Percentiles rank a stretch among this genome's conserved stretches.
Evolutionary conservation across 2,888 invertebrate genomes (phyloP).

Genomic region (Hyles lineata): DNA sequence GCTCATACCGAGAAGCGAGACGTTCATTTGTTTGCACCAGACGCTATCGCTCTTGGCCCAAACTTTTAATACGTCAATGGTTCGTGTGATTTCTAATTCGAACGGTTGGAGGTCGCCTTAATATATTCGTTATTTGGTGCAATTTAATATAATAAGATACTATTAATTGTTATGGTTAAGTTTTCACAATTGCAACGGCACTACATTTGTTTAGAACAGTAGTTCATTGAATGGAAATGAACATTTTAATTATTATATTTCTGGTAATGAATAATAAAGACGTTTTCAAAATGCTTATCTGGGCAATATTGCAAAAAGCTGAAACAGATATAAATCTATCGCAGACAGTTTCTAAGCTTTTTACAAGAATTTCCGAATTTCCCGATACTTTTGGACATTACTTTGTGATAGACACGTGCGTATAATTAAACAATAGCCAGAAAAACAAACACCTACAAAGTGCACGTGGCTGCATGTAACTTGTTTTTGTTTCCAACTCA

Average conservation of each 20-base stretch:
- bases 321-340: too few relatives aligned
- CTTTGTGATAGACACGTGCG: neutral
- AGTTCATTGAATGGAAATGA: too few relatives aligned
- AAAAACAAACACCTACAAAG: slow-evolving; percentile 10
- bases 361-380: too few relatives aligned
- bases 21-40: neutral
- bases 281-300: too few relatives aligned
- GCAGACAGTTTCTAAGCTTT: too few relatives aligned
- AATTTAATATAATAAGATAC: too few relatives aligned
- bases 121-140: neutral
- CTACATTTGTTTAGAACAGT: too few relatives aligned
- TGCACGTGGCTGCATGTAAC: slow-evolving; percentile 24
- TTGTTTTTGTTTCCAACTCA: slow-evolving; percentile 27
- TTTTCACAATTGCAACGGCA: too few relatives aligned
- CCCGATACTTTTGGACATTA: neutral
- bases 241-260: too few relatives aligned
- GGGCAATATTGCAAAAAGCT: too few relatives aligned
- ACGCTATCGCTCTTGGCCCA: neutral
- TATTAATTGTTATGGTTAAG: too few relatives aligned
- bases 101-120: neutral
- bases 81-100: neutral
- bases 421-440: slow-evolving; percentile 6
- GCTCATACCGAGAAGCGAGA: neutral
- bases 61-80: neutral
- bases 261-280: too few relatives aligned